Conservation (phyloP, 2,113 vertebrate species). For the Gulo gulo region DNA sequence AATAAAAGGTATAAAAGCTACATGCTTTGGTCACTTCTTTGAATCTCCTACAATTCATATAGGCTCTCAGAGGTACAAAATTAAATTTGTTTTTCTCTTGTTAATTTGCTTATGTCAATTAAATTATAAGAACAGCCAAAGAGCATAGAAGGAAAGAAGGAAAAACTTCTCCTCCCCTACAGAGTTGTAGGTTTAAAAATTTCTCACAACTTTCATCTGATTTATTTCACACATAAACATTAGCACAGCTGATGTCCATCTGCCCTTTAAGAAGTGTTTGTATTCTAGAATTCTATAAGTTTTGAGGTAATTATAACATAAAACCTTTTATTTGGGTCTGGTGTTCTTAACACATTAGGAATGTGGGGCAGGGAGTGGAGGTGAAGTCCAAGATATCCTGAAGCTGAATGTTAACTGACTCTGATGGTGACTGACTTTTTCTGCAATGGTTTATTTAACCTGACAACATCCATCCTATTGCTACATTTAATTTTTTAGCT, state of each 20-base stretch:
- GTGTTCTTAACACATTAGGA: not conserved
- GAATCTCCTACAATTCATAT: not conserved
- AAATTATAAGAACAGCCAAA: not conserved
- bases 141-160: not conserved
- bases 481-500: not conserved
- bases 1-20: not conserved
- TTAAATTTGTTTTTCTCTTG: not conserved
- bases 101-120: not conserved
- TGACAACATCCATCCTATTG: not conserved
- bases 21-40: not conserved
- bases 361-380: too few relatives aligned
- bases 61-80: not conserved
- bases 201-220: not conserved
- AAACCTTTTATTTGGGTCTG: not conserved
- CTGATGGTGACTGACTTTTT: not conserved
- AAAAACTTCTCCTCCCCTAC: not conserved
- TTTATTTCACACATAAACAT: not conserved
- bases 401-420: not conserved
- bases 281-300: not conserved
- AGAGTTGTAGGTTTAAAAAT: not conserved
- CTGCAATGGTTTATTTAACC: not conserved
- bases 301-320: not conserved
- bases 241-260: not conserved
- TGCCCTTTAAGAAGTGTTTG: not conserved
- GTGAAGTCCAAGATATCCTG: not conserved